Base-by-base conservation (phyloP, 2,888 invertebrate genomes). In the Eustalomyia histrio region DNA sequence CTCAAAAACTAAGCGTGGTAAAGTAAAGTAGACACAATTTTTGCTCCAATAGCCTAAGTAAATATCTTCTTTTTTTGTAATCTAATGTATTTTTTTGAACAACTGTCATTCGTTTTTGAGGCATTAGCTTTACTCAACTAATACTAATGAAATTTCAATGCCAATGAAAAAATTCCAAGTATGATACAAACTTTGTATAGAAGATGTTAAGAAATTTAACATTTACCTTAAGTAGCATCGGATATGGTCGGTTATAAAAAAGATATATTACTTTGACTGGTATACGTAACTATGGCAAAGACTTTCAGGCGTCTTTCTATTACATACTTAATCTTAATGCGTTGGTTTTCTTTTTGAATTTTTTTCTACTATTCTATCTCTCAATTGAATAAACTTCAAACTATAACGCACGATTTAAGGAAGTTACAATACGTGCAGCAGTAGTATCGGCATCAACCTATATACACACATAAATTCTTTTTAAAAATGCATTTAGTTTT, bases 231-330 rank as follows among this genome's bases (percentile, higher is more conserved):
- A 86, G 85, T 85, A 80, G 78, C 85, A 83, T 83, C 84, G 85
- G 85, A 86, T 85, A 85, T 83, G 82, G 83, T 82, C 80, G 83
- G 88, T 88, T 89, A 88, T 89, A 89, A 90, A 89, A 86, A 87
- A 89, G 89, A 90, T 88, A 89, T 89, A 90, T 90, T 88, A 89
- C 87, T 69, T 65, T 16, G 58, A 58, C 64, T 68, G n/a, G 57
- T 16, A 33, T 65, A 57, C 18, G 76, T 58, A 73, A 53, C 14
- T 7, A 10, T 53, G 52, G 12, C 18, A 53, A 21, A 90, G 90
- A 90, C 90, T 88, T 84, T 76, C 85, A 85, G 90, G 90, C 90
- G 90, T 87, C 89, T 88, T 87, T 85, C 65, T 71, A 55, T 60
- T 73, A 78, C 69, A 67, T 81, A 83, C 82, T 83, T 84, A 76